phyloP scores from a whole-genome alignment of 1,140 invertebrate species.

The Dreissena rostriformis region DNA sequence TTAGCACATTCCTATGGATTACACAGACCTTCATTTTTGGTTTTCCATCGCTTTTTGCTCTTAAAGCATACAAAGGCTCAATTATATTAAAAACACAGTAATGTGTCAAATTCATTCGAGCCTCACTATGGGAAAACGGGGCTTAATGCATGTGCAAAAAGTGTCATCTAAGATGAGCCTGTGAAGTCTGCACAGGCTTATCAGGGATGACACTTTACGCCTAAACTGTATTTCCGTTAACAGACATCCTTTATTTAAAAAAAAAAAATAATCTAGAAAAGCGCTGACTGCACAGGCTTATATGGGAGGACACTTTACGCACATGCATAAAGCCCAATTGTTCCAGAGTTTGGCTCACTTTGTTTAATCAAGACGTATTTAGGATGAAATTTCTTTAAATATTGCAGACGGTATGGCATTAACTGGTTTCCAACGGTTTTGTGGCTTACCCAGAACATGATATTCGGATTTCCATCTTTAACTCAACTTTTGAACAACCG shows the following conservation, averaged over 20 bases:
- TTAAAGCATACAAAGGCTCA: slow-evolving; percentile 18
- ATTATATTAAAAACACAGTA: no score
- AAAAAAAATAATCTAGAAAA: no score
- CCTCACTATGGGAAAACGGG: no score
- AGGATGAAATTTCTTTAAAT: background rate
- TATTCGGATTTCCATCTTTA: slow-evolving; percentile 66
- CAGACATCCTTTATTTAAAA: no score
- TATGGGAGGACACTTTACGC: background rate
- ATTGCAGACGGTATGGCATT: slow-evolving; percentile 58
- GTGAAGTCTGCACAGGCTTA: no score
- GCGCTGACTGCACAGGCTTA: background rate
- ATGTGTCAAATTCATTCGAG: no score
- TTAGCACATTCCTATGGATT: slow-evolving; percentile 61
- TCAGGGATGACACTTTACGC: background rate
- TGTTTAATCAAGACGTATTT: no score
- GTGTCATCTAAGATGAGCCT: no score
- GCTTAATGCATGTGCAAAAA: no score
- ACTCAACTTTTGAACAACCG: slow-evolving; percentile 47
- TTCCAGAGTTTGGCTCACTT: background rate
- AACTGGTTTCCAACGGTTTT: slow-evolving; percentile 54
- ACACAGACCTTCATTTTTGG: slow-evolving; percentile 66
- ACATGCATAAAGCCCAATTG: background rate
- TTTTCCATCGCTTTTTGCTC: slow-evolving; percentile 59
- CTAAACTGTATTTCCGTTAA: no score
- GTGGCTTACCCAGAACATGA: slow-evolving; percentile 63